Evolutionary conservation across 2,797 vertebrate genomes (phyloP), one percentile per base, ranked within the genome.

Genomic region (Cichlasoma orientale): DNA sequence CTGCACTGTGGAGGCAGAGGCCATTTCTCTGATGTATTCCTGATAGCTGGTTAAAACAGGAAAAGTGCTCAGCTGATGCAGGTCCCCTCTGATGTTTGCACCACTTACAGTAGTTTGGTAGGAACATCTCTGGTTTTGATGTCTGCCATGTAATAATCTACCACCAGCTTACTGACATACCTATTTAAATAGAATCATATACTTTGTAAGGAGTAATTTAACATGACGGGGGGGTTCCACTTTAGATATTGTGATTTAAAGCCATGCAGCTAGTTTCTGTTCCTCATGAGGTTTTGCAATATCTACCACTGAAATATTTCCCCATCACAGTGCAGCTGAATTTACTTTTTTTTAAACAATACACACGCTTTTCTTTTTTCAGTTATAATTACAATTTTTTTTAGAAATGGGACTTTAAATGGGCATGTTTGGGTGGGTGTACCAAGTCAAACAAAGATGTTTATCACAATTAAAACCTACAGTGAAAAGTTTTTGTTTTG

Each of bases 1-100:
- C 82, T 81, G 83, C 82, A 77, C 76, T 78, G 85, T 74, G 54
- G 72, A 69, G 71, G 58, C 53, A 55, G 58, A 76, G 77, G 74
- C 54, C 57, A 16, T 81, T 72, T 86, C 78, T 81, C 74, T 83
- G 21, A 31, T 79, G 73, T 69, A 23, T 79, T 82, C 33, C 59
- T 61, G 74, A 47, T 71, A 23, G 79, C 77, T 54, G 80, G 29
- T 63, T 81, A 19, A 75, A 66, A 81, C 59, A 38, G 57, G 66
- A 83, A 82, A 78, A 75, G 71, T 25, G 55, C 14, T 29, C 23
- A 72, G 25, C 21, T 1, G 33, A n/a, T 68, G 29, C 59, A 18
- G 56, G 53, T 50, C 79, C 80, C 47, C 14, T 85, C 13, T 78
- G n/a, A 81, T 25, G 27, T 27, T 74, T 74, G 16, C 23, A 61